These are phyloP conservation scores for Nomada flava DNA, from an alignment of 2,888 invertebrate species.

Conservation along the genomic window DNA sequence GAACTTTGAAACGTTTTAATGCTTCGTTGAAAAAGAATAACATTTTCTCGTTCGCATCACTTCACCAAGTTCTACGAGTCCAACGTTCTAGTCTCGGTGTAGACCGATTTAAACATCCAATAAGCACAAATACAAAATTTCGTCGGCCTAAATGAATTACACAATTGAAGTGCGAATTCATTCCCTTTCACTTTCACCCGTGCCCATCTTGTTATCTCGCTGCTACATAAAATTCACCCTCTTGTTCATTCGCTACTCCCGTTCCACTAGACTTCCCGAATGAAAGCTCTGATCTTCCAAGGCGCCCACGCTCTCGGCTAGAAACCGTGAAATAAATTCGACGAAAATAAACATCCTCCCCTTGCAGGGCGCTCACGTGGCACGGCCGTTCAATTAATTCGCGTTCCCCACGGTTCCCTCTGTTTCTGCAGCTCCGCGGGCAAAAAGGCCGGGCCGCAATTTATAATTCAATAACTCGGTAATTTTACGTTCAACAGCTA, in stretches of 20 bases:
- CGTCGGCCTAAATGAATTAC: background rate
- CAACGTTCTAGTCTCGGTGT: background rate
- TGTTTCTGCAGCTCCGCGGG: background rate
- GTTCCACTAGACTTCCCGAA: background rate
- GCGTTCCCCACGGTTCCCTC: background rate
- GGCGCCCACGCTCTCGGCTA: background rate
- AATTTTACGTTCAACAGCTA: conserved; percentile 39
- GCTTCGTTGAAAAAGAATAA: background rate
- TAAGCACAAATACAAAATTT: background rate
- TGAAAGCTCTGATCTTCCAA: background rate
- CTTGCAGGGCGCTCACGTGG: background rate
- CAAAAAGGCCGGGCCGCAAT: conserved; percentile 21
- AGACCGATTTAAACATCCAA: background rate
- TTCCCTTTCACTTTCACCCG: background rate
- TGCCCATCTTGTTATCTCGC: background rate
- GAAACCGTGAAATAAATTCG: background rate
- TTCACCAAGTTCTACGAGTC: background rate
- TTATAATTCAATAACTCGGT: conserved; percentile 49
- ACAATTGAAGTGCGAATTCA: background rate
- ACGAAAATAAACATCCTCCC: conserved; percentile 2
- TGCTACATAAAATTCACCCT: background rate
- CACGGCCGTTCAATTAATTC: conserved; percentile 41
- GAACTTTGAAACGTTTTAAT: background rate
- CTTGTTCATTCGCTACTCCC: background rate
- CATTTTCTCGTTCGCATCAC: too few species aligned